Base-by-base conservation (phyloP, 1,140 invertebrate genomes). In the Bombus waltoni region DNA sequence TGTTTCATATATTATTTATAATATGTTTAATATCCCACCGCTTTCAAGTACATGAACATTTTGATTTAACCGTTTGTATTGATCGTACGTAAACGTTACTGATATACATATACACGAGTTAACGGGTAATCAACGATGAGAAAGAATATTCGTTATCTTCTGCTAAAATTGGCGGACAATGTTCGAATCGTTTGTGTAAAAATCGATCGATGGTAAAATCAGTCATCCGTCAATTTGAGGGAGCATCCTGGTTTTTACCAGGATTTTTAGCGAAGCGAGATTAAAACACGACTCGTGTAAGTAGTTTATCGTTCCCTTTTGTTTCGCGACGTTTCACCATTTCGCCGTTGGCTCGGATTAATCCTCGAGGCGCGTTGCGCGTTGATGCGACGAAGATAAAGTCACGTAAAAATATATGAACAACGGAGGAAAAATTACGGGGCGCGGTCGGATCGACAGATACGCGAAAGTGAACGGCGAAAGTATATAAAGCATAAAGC, bases 401-500 rank as follows among this genome's bases (percentile, higher is more conserved):
- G 40, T 25, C 22, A 3, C 11, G 53, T 35, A 40, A 74, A 82
- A 44, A 35, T 65, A 53, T 42, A 42, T 53, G 57, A 32, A 59
- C 42, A 83, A 38, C 40, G 28, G 53, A 38, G 25, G 47, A 73
- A 85, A 57, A 80, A 85, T 85, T 18, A 53, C 32, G 70, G 70
- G 28, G 28, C 38, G 22, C 18, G 62, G 10, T 28, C 11, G 28
- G 38, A 44, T 35, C 57, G 38, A 38, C 11, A 66, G 28, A 89
- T 81, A 32, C 73, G 59, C 68, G 83, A 81, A 89, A 86, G 88
- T 83, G 76, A 89, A 89, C 66, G 87, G 84, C 88, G 83, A 89
- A 88, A 89, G 88, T 89, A 77, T 73, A 88, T 88, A 85, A 88
- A 83, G 74, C 75, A 82, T 88, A 86, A 89, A 86, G 59, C 84